Evolutionary conservation across 2,888 invertebrate species (phyloP), one percentile per base, ranked within the genome.

Genomic region (Drosophila prostipennis): DNA sequence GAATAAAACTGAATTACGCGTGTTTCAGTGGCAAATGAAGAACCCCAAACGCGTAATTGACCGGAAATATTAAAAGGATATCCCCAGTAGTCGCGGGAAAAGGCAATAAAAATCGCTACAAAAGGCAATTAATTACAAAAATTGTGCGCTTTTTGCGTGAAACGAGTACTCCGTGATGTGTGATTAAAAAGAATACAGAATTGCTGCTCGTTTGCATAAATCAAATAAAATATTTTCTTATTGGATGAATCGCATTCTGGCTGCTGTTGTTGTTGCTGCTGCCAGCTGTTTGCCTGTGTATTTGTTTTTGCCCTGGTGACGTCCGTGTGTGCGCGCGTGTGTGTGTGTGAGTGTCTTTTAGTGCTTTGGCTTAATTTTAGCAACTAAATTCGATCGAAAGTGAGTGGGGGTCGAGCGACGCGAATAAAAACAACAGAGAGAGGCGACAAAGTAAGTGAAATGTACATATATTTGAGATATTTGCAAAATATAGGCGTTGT

Each of bases 221-320:
- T 46, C 42, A 45, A 52, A 64, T 53, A 65, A 52, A 69, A 72
- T 78, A 76, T 74, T 78, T 83, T 86, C 61, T 45, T 69, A 70
- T 69, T 74, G 56, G 84, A 87, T 82, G 76, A 51, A 42, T 52
- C 58, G 46, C 37, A 37, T 45, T 75, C 36, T 52, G 59, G 56
- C 40, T 67, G 57, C 51, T 59, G 40, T 59, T 75, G 32, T 34
- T 84, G 63, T 53, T 76, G 70, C 65, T 76, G 71, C 60, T 72
- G 64, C 79, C 82, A 82, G 82, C 87, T 82, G 81, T 86, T 82
- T 83, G 71, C 53, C 69, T 55, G 73, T 76, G 51, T 61, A 43
- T 43, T 69, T 46, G 72, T 72, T 72, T 72, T 57, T 64, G 58
- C 72, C 54, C 43, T 72, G 51, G 61, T 71, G 71, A 71, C 71